phyloP scores from a whole-genome alignment of 2,797 vertebrate genomes.

The Lepus townsendii region DNA sequence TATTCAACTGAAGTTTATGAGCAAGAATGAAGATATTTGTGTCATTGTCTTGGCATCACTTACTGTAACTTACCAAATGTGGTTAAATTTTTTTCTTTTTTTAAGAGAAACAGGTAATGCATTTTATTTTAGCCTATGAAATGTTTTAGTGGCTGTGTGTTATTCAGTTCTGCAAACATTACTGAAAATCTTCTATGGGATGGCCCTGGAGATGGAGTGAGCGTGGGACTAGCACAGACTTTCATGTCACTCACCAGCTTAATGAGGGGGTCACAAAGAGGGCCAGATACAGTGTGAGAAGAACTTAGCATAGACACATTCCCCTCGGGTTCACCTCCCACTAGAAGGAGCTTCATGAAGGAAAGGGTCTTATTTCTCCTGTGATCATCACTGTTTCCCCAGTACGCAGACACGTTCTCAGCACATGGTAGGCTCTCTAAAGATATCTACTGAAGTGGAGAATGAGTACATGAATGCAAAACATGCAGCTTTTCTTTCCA shows the following conservation, averaged over 20 bases:
- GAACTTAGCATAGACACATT: neutral
- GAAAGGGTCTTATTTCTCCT: constrained; percentile 18
- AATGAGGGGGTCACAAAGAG: neutral
- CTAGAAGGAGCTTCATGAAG: neutral
- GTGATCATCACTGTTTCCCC: neutral
- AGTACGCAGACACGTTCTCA: neutral
- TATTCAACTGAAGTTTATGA: neutral
- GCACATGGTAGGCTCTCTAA: neutral
- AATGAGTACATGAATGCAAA: neutral
- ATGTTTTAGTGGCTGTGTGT: neutral
- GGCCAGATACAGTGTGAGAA: neutral
- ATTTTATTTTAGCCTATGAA: neutral
- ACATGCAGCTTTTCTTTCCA: neutral
- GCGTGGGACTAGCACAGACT: neutral
- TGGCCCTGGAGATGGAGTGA: neutral
- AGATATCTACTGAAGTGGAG: neutral
- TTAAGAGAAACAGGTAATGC: neutral
- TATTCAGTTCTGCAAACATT: neutral
- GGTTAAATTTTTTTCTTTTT: neutral
- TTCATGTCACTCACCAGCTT: neutral
- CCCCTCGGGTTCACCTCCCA: neutral
- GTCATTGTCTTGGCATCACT: neutral
- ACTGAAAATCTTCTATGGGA: neutral
- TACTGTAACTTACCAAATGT: neutral
- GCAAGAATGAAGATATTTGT: neutral